Evolutionary conservation across 1,140 invertebrate species (phyloP), one percentile per base, ranked within the genome.

Genomic region (Akabosia matsudoensis): DNA sequence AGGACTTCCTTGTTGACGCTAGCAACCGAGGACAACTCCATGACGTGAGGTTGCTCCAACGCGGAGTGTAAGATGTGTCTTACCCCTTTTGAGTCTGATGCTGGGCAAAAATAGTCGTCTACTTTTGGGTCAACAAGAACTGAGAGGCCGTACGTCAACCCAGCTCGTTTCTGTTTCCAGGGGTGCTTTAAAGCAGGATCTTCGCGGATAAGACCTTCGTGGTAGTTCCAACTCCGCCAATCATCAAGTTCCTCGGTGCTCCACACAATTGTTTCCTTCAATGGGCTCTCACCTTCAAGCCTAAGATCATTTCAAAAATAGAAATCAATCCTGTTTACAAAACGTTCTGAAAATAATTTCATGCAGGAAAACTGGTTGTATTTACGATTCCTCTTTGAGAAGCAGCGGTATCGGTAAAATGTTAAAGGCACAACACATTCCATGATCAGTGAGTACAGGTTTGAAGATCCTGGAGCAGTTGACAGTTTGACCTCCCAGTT

Each of bases 341-440:
- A 10, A 45, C 37, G 18, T 45, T 45, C 18, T 45, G 37, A 45
- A n/a, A n/a, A n/a, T 18, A 7, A 18, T 61, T 61, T 61, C 7
- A 3, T 61, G 24, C 7, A 61, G n/a, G 13, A 16, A n/a, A 24
- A n/a, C n/a, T 7, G 7, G n/a, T 52, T 31, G 10, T 22, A 28
- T 24, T 13, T 45, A 10, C 7, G 4, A 14, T 1, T 34, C n/a
- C 2, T 52, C 22, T n/a, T n/a, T n/a, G 10, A 18, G 13, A 1
- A 78, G 28, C 26, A 78, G 16, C 1, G 34, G 22, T 1, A 70
- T 1, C 13, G 77, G 77, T 24, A 78, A 24, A 1, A 79, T 74
- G 26, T 79, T 79, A 24, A 76, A 79, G 10, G 74, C 71, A 22
- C 74, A 79, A 67, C 61, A 79, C 51, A 67, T 56, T 73, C 74